Evolutionary conservation across 2,888 invertebrate species (phyloP).

Genomic region (Drosophila mercatorum): DNA sequence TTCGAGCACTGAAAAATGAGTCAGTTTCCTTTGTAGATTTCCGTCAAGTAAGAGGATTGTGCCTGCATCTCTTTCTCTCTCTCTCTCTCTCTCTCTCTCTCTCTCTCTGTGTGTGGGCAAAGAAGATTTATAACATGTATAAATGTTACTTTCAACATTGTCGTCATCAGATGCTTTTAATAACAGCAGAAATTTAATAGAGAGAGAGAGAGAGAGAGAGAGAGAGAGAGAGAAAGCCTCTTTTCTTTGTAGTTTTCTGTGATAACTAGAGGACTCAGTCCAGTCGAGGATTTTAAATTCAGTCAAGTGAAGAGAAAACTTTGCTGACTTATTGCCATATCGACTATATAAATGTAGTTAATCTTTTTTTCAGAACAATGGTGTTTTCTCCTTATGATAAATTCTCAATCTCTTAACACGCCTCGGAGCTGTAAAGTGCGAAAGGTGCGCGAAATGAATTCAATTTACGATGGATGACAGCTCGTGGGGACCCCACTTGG

Average conservation of each 20-base stretch:
- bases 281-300: background rate
- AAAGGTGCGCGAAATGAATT: constrained; percentile 24
- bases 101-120: background rate
- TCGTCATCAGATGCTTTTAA: background rate
- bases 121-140: background rate
- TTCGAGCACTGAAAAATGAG: constrained; percentile 34
- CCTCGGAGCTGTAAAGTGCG: background rate
- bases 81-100: too few species aligned
- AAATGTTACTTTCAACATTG: background rate
- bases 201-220: background rate
- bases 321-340: background rate
- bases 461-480: constrained; percentile 22
- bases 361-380: background rate
- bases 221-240: too few species aligned
- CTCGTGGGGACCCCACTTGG: constrained; percentile 34
- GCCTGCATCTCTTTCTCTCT: too few species aligned
- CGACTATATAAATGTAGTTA: background rate
- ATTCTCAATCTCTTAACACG: background rate
- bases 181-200: background rate
- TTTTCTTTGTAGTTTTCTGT: too few species aligned
- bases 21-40: constrained; percentile 41
- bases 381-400: background rate
- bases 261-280: background rate
- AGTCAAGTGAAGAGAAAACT: background rate
- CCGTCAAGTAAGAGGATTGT: constrained; percentile 9